phyloP scores from a whole-genome alignment of 2,888 invertebrate species.

The Drosophila recens region DNA sequence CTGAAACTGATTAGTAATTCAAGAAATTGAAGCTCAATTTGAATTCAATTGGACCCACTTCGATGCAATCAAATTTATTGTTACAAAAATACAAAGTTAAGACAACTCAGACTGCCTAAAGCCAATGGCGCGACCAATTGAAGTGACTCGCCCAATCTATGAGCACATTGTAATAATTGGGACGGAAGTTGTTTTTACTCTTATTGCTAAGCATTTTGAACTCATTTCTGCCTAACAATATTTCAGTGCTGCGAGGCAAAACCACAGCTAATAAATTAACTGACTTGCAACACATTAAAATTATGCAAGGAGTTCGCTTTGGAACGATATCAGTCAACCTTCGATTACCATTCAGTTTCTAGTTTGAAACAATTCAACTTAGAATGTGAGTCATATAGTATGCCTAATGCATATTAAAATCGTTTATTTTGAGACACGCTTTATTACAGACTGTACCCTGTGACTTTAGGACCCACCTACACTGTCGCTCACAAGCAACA shows the following conservation, averaged over 20 bases:
- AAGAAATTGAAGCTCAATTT: slow-evolving; percentile 59
- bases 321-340: slow-evolving; percentile 38
- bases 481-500: slow-evolving; percentile 4
- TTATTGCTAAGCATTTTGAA: slow-evolving; percentile 24
- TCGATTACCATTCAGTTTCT: slow-evolving; percentile 20
- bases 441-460: not conserved
- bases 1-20: slow-evolving; percentile 47
- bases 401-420: not conserved
- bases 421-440: not conserved
- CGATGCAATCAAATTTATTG: slow-evolving; percentile 58
- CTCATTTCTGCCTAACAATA: slow-evolving; percentile 21
- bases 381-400: slow-evolving; percentile 32
- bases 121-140: slow-evolving; percentile 25
- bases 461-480: slow-evolving; percentile 37
- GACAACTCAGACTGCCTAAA: slow-evolving; percentile 25
- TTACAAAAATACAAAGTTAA: slow-evolving; percentile 34
- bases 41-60: slow-evolving; percentile 59
- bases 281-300: slow-evolving; percentile 41
- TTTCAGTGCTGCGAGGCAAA: slow-evolving; percentile 28
- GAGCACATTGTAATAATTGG: slow-evolving; percentile 40
- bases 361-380: slow-evolving; percentile 12
- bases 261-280: slow-evolving; percentile 48
- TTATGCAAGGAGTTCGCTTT: slow-evolving; percentile 33
- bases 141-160: slow-evolving; percentile 42
- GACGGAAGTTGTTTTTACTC: slow-evolving; percentile 45